Base-by-base conservation (phyloP, 2,888 invertebrate genomes). In the Pammene aurita region DNA sequence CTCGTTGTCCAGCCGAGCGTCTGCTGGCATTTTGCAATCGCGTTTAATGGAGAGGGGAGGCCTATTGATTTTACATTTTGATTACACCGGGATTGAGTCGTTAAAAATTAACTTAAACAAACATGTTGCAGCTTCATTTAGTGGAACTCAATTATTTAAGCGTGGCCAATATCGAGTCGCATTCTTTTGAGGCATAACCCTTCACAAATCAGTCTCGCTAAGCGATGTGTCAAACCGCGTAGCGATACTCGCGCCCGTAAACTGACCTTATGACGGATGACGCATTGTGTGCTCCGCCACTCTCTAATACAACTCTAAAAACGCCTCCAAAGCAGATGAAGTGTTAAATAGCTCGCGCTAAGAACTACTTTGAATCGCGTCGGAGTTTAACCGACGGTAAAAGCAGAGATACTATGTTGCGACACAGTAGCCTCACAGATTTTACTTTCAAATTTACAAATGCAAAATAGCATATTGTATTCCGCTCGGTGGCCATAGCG, bases 401-500 rank as follows among this genome's bases (percentile, higher is more conserved):
- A 61, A 18, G 41, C 9, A 41, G 11, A 70, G 67, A 76, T 83
- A 90, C 89, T 88, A 85, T 85, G 90, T 91, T 88, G 91, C 88
- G 83, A 82, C 82, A 87, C 89, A 83, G 90, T 90, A 90, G 90
- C 90, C 77, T 79, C 81, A 78, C 72, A 79, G 82, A 87, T 87
- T 88, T 87, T 86, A 88, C 87, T 88, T 88, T 87, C 84, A 84
- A 89, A 89, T 88, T 85, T 82, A 82, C 86, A 87, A 84, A 86
- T 84, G 84, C 82, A 83, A 86, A 90, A 92, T 88, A 85, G 89
- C 86, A 85, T 85, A 91, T 92, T 91, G 92, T 90, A 81, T 87
- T 87, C 82, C 79, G 72, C 77, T 79, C 76, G 80, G 84, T 79
- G 76, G 81, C 79, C 79, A 76, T 80, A 76, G 78, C 74, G 78